Evolutionary conservation across 2,797 vertebrate species (phyloP).

Genomic region (Manis javanica): DNA sequence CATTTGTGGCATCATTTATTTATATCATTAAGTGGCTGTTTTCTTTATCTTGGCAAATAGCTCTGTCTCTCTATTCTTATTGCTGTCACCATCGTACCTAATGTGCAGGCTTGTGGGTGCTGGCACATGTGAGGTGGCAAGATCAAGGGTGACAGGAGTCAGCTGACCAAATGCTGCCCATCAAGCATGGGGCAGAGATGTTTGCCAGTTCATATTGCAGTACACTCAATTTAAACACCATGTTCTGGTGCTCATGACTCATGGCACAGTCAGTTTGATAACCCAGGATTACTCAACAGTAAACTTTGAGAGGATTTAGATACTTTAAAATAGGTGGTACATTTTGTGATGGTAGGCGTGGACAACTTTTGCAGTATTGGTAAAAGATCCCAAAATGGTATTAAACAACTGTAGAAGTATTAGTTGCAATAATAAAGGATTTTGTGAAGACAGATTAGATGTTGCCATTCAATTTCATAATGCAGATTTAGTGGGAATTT

Average conservation of each 20-base stretch:
- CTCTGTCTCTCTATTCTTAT: background rate
- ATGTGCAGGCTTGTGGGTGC: background rate
- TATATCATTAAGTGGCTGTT: background rate
- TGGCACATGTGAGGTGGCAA: background rate
- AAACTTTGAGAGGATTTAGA: constrained; percentile 30
- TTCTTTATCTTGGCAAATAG: constrained; percentile 18
- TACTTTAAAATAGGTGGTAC: background rate
- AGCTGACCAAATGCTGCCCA: background rate
- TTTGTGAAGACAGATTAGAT: constrained; percentile 75
- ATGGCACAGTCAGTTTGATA: background rate
- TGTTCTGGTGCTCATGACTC: background rate
- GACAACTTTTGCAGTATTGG: background rate
- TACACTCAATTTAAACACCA: background rate
- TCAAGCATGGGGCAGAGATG: background rate
- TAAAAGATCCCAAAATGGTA: constrained; percentile 37
- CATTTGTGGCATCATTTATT: constrained; percentile 42
- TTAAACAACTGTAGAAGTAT: constrained; percentile 49
- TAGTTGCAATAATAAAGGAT: constrained; percentile 27
- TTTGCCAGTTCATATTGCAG: background rate
- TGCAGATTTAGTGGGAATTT: constrained; percentile 66
- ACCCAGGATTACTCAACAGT: background rate
- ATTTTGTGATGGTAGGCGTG: background rate
- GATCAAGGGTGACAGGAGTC: background rate
- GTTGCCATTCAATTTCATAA: constrained; percentile 70
- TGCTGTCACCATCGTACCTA: background rate